These are phyloP conservation scores for Leptopilina clavipes DNA, from an alignment of 1,140 invertebrate genomes.

Conservation along the genomic window DNA sequence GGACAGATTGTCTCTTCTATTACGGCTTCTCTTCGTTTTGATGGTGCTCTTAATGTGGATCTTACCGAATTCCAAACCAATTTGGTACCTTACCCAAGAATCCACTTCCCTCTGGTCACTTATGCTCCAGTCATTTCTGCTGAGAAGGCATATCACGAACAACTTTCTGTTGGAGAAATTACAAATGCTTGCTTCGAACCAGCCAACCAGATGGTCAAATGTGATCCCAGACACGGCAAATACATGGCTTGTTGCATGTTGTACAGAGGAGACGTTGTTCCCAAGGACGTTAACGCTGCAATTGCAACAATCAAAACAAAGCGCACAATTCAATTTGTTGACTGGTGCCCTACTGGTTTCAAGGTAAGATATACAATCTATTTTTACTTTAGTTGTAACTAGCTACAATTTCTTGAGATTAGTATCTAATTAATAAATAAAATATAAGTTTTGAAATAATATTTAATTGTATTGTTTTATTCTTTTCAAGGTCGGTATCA, in stretches of 20 bases:
- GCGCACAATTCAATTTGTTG: constrained; percentile 80
- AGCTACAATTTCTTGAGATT: too few relatives aligned
- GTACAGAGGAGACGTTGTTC: constrained; percentile 79
- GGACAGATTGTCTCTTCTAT: constrained; percentile 80
- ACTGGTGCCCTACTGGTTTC: constrained; percentile 85
- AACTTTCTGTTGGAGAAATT: constrained; percentile 77
- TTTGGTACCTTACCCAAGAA: constrained; percentile 78
- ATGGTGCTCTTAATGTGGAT: constrained; percentile 61
- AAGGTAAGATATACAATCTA: constrained; percentile 65
- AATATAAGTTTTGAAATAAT: constrained; percentile 69
- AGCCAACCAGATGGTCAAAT: constrained; percentile 81
- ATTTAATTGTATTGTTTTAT: constrained; percentile 56
- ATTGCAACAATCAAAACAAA: constrained; percentile 81
- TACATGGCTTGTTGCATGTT: constrained; percentile 83
- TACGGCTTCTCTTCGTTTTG: constrained; percentile 75
- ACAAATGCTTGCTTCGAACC: constrained; percentile 84
- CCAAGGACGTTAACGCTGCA: constrained; percentile 84
- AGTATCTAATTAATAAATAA: constrained; percentile 57
- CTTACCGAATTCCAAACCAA: constrained; percentile 81
- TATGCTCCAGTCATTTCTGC: constrained; percentile 78
- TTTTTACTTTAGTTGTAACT: neutral
- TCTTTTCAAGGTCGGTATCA: constrained; percentile 72
- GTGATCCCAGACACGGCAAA: constrained; percentile 82
- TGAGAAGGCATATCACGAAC: constrained; percentile 77
- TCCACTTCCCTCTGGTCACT: constrained; percentile 79